Evolutionary conservation across 1,140 invertebrate genomes (phyloP).

Genomic region (Eriocheir sinensis): DNA sequence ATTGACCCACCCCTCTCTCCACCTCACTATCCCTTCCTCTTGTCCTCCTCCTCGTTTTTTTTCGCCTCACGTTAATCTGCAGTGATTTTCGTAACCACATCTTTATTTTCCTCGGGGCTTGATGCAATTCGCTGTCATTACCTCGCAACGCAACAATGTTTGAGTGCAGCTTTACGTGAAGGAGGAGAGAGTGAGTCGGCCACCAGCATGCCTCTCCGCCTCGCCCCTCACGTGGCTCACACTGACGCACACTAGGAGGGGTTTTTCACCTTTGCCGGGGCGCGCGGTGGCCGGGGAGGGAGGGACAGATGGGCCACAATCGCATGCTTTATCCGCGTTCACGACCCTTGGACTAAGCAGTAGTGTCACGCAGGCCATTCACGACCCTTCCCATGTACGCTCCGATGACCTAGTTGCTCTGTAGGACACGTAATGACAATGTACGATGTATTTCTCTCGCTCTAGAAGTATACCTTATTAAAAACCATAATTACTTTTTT

Average conservation of each 20-base stretch:
- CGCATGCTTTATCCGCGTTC: background rate
- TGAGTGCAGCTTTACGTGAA: background rate
- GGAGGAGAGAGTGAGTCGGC: too few relatives aligned
- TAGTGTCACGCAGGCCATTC: background rate
- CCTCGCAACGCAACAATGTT: background rate
- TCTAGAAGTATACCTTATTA: too few relatives aligned
- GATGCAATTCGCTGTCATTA: background rate
- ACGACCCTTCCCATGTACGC: background rate
- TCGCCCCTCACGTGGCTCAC: background rate
- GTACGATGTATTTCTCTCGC: too few relatives aligned
- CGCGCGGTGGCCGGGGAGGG: too few relatives aligned
- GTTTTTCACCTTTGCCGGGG: background rate
- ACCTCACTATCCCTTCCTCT: background rate
- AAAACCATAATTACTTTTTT: too few relatives aligned
- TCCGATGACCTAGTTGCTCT: background rate
- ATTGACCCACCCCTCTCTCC: background rate
- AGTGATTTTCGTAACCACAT: background rate
- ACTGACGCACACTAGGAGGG: background rate
- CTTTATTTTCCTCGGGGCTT: background rate
- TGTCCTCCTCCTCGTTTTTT: background rate
- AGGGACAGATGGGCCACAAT: background rate
- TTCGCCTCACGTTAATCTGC: background rate
- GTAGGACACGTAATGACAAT: too few relatives aligned
- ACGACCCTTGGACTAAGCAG: background rate
- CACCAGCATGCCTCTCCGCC: background rate